Percentiles rank a stretch among this genome's conserved stretches.
Conservation (phyloP, 1,140 invertebrate species). For the Drosophila mauritiana region DNA sequence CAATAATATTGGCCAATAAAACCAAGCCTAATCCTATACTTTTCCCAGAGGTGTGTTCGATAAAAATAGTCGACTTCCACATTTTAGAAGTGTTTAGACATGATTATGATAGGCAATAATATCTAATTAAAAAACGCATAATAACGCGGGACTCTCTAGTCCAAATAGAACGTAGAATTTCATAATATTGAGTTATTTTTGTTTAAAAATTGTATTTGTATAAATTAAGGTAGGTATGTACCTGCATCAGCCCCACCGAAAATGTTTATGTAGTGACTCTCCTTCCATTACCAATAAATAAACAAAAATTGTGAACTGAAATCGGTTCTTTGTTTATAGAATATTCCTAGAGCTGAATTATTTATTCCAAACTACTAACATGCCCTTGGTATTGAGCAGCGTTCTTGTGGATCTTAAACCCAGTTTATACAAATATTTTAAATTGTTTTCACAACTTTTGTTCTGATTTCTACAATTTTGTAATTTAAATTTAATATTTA, state of each 20-base stretch:
- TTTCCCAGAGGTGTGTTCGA: not conserved
- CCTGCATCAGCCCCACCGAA: not conserved
- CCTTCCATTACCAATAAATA: not conserved
- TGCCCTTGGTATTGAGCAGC: not conserved
- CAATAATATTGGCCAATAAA: slow-evolving; percentile 16
- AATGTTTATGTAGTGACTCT: slow-evolving; percentile 1
- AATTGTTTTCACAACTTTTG: no score
- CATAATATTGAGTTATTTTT: no score
- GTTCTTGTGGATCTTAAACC: not conserved
- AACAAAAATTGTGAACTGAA: not conserved
- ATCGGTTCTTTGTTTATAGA: not conserved
- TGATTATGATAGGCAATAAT: no score
- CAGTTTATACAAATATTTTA: no score
- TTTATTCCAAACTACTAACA: not conserved
- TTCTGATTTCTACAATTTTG: no score
- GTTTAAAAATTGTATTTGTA: no score
- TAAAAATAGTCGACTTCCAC: not conserved
- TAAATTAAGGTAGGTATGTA: not conserved
- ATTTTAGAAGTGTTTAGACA: no score
- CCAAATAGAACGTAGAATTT: no score
- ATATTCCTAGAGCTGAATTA: not conserved
- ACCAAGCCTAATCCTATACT: not conserved
- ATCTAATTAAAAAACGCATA: no score
- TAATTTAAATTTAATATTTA: no score
- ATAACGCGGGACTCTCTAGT: no score